Evolutionary conservation across 2,797 vertebrate genomes (phyloP), one percentile per base, ranked within the genome.

Genomic region (Eremophila alpestris): DNA sequence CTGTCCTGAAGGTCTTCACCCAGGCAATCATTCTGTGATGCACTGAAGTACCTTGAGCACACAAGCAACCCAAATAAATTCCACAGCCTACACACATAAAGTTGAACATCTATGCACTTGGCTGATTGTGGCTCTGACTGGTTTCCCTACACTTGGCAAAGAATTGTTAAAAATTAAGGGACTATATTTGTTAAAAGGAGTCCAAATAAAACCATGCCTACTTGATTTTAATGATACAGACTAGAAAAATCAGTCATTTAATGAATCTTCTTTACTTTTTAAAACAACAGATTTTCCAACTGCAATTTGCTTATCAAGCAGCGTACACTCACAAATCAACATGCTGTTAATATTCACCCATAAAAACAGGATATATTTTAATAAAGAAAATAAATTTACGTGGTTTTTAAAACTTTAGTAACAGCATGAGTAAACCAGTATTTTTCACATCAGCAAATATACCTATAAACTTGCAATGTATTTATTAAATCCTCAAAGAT

Each of bases 401-500:
- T 8, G 26, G 7, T 63, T 87, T 90, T 65, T 26, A 45, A 70
- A 94, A 63, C 9, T 62, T 83, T 65, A 75, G 34, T 68, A 81
- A 52, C 13, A 78, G 20, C 27, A 30, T 26, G 13, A 36, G 69
- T 51, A 49, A 77, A 45, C 4, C 41, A 81, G 10, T 67, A 65
- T 59, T 81, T 91, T 89, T 82, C n/a, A 90, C 83, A 90, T 45
- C 63, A 84, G 27, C n/a, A 84, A 89, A 69, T 64, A 54, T 2
- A 93, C n/a, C 70, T 79, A 68, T 23, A 92, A 78, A 90, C 22
- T 9, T 83, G 16, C 63, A 93, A 73, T 7, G 5, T 43, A 89
- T 48, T 38, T 75, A 38, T 40, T 92, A 89, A 89, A 89, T 83
- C 69, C 74, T 75, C 58, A 74, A 84, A 87, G 83, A 93, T 60